Base-by-base conservation (phyloP, 23 tunicate genomes). In the Phallusia fumigata region DNA sequence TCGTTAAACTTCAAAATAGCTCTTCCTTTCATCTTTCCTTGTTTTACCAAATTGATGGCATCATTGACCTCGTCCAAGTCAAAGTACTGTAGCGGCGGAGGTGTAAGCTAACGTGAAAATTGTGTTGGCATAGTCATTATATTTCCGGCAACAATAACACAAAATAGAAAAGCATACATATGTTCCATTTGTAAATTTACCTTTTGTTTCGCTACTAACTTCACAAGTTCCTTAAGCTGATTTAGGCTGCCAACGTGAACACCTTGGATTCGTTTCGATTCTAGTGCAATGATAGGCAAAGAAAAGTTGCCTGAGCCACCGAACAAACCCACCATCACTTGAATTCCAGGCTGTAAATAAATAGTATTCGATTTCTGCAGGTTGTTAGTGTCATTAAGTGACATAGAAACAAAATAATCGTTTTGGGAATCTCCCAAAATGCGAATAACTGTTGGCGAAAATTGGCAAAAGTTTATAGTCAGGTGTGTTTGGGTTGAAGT, bases 251-350 rank as follows among this genome's bases (percentile, higher is more conserved):
- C 89, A 15, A 79, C 83, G 65, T 34, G 65, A 18, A 78, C 44
- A 0, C 89, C 89, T 24, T 65, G 49, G 13, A 85, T 47, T 26
- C 34, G 52, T 36, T 44, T 65, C 22, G 52, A 33, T 24, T 50
- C 52, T 1, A 65, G 65, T 13, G 35, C 78, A 11, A 85, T 47
- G 31, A 31, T 32, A 11, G 82, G 77, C 30, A 85, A 65, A 22
- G 83, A 53, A 65, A 79, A 77, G n/a, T 30, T 26, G 24, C 74
- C 78, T 18, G 65, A 8, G 36, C 89, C 89, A 15, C 78, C 83
- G 47, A 77, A 85, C 32, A 85, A 79, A 69, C 89, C 89, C n/a
- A 85, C 83, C 89, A 79, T 79, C 19, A 47, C 89, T 16, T 65
- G 83, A 16, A 78, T 65, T 18, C 89, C 89, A 72, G 65, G 18